Conservation (phyloP, 2,797 vertebrate genomes). For the Falco columbarius region DNA sequence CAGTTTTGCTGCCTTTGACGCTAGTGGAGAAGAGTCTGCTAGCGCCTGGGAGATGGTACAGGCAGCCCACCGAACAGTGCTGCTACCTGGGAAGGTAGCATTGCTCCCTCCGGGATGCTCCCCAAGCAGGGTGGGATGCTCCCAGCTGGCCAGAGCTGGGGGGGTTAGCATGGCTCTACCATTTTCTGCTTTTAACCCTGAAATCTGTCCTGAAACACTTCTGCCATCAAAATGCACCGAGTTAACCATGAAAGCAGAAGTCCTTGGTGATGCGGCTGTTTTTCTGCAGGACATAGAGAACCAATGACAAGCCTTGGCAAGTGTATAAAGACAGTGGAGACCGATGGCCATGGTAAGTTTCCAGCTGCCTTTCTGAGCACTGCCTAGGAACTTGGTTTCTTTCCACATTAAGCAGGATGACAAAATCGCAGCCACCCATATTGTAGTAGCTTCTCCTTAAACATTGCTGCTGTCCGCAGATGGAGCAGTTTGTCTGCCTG, state of each 20-base stretch:
- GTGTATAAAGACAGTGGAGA: rapidly evolving
- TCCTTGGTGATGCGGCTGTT: rapidly evolving
- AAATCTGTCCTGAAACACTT: neutral
- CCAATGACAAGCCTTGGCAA: neutral
- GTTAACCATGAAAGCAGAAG: neutral
- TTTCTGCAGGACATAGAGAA: neutral
- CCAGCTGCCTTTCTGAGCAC: neutral
- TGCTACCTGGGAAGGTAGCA: neutral
- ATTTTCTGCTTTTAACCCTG: neutral
- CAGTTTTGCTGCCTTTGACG: neutral
- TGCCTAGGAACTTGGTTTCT: neutral
- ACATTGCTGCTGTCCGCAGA: neutral
- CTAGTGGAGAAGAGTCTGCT: neutral
- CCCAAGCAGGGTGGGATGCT: rapidly evolving
- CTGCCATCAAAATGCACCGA: neutral
- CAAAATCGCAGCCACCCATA: neutral
- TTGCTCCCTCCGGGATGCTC: neutral
- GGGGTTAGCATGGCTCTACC: neutral
- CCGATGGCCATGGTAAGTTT: neutral
- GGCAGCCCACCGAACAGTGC: rapidly evolving
- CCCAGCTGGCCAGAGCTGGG: neutral
- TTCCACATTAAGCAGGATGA: neutral
- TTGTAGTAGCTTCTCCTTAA: neutral
- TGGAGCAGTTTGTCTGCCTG: neutral
- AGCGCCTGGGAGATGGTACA: neutral